These are phyloP conservation scores for Triplophysa rosa DNA, from an alignment of 2,113 vertebrate species.

Conservation along the genomic window DNA sequence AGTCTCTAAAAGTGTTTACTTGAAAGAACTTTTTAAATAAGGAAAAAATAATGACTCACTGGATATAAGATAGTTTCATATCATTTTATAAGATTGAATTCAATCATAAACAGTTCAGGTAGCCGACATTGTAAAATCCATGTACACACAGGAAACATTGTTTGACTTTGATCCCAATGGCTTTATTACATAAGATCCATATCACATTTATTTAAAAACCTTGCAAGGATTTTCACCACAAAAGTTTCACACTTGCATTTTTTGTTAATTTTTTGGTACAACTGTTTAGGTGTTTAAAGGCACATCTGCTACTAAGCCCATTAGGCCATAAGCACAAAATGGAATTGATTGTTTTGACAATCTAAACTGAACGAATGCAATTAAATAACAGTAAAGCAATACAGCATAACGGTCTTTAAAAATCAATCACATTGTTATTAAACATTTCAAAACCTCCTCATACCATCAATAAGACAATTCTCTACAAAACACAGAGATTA, in stretches of 20 bases:
- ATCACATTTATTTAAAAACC: not conserved
- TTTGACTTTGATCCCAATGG: not conserved
- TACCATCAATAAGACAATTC: not conserved
- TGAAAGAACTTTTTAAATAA: not conserved
- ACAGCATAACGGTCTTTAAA: not conserved
- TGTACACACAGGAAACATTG: not conserved
- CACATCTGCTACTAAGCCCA: not conserved
- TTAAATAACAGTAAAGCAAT: slow-evolving; percentile 23
- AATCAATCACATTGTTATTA: slow-evolving; percentile 9
- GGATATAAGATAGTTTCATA: not conserved
- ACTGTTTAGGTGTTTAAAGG: not conserved
- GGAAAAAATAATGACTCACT: not conserved
- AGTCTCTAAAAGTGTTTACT: not conserved
- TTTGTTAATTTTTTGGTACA: not conserved
- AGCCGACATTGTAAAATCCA: not conserved
- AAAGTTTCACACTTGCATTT: not conserved
- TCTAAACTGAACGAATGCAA: not conserved
- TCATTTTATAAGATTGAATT: not conserved
- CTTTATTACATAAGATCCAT: not conserved
- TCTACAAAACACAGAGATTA: slow-evolving; percentile 7
- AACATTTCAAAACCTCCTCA: not conserved
- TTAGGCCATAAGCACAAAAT: not conserved
- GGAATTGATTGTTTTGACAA: not conserved
- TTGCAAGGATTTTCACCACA: not conserved
- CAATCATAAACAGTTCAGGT: not conserved